Evolutionary conservation across 2,888 invertebrate genomes (phyloP).

Genomic region (Incurvaria masculella): DNA sequence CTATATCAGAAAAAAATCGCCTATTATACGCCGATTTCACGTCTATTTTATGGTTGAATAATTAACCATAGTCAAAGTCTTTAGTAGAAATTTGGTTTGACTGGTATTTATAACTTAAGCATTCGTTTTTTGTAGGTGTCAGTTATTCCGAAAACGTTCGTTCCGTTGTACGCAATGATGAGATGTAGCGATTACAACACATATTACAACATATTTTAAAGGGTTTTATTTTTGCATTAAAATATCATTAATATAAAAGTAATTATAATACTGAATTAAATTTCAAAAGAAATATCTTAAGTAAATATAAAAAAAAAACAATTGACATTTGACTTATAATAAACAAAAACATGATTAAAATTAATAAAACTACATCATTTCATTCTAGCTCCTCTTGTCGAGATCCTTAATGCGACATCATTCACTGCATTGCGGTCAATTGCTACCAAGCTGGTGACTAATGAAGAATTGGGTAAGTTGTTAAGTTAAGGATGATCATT

Average conservation of each 20-base stretch:
- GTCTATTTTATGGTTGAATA: not conserved
- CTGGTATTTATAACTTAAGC: not conserved
- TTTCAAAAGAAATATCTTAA: no score
- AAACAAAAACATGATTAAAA: no score
- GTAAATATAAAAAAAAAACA: no score
- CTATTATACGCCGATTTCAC: no score
- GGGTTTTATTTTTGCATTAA: no score
- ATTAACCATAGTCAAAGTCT: not conserved
- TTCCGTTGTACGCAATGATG: not conserved
- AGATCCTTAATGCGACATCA: slow-evolving; percentile 72
- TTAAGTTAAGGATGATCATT: not conserved
- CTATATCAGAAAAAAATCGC: no score
- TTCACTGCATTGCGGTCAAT: slow-evolving; percentile 77
- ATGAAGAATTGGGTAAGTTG: slow-evolving; percentile 66
- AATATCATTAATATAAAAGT: no score
- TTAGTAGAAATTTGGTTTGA: not conserved
- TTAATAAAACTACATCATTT: no score
- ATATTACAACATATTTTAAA: no score
- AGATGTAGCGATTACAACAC: no score
- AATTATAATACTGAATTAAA: no score
- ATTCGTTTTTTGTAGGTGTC: not conserved
- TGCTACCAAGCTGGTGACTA: slow-evolving; percentile 68
- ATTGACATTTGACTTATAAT: no score
- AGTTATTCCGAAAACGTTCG: not conserved
- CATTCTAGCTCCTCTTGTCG: slow-evolving; percentile 64